A percentile compares a stretch with the other conserved stretches of the same genome.
Evolutionary conservation across 2,888 invertebrate genomes (phyloP).

Genomic region (Crocallis elinguaria): DNA sequence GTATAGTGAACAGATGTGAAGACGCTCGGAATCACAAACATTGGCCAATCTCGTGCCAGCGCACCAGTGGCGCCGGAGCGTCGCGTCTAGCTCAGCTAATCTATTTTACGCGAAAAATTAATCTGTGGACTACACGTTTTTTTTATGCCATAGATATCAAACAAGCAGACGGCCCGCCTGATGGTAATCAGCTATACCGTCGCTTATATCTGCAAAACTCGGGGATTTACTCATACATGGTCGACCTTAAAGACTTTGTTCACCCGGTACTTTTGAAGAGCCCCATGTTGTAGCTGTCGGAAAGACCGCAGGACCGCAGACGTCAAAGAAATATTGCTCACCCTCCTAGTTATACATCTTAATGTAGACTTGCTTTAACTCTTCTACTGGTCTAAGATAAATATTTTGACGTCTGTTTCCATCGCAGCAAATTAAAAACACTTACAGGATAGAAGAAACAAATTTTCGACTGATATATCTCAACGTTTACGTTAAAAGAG

Average conservation of each 20-base stretch:
- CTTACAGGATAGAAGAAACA: conserved; percentile 19
- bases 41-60: conserved; percentile 72
- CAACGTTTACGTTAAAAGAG: conserved; percentile 21
- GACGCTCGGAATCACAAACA: conserved; percentile 76
- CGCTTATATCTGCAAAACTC: no score
- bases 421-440: conserved; percentile 25
- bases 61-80: conserved; percentile 70
- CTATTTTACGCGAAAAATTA: conserved; percentile 65
- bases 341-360: conserved; percentile 12
- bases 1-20: conserved; percentile 80
- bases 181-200: no score
- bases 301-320: no score
- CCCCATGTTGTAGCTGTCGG: no score
- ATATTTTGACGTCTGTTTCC: conserved; percentile 32
- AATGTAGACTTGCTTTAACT: conserved; percentile 8
- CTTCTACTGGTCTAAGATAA: conserved; percentile 11
- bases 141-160: no score
- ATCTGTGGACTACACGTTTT: conserved; percentile 26
- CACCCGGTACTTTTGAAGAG: no score
- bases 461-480: conserved; percentile 10
- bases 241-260: no score
- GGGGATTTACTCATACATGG: no score
- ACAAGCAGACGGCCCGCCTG: no score
- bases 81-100: conserved; percentile 57
- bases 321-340: neutral